Percentiles rank a stretch among this genome's conserved stretches.
Conservation (phyloP, 2,113 vertebrate genomes). For the Daubentonia madagascariensis region DNA sequence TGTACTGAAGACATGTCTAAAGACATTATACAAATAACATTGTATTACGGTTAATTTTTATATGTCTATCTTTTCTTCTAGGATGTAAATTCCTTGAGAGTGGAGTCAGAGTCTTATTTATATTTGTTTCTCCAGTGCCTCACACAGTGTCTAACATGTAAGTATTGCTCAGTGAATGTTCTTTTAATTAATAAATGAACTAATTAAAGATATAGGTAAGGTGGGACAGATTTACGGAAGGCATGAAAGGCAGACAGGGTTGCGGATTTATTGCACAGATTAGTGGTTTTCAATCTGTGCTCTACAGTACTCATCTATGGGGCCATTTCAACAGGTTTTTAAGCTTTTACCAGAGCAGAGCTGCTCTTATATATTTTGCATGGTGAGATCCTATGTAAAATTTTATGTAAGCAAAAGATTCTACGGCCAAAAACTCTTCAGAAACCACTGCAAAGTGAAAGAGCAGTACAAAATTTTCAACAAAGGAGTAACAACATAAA, state of each 20-base stretch:
- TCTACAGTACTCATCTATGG: not conserved
- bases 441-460: not conserved
- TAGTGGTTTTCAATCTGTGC: not conserved
- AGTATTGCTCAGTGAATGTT: not conserved
- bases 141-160: not conserved
- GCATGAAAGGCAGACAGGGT: not conserved
- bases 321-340: not conserved
- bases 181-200: not conserved
- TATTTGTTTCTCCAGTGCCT: not conserved
- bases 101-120: not conserved
- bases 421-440: not conserved
- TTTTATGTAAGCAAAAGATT: not conserved
- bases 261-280: not conserved
- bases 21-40: not conserved
- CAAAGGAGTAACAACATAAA: not conserved
- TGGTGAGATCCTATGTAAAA: not conserved
- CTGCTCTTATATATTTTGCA: not conserved
- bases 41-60: not conserved
- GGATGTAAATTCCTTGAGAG: not conserved
- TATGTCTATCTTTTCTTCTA: not conserved
- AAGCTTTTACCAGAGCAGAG: not conserved
- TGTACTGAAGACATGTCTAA: not conserved
- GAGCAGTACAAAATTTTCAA: not conserved
- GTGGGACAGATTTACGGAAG: not conserved
- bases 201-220: not conserved